These are phyloP conservation scores for Charaxes varanes DNA, from an alignment of 1,140 invertebrate genomes.

Conservation along the genomic window DNA sequence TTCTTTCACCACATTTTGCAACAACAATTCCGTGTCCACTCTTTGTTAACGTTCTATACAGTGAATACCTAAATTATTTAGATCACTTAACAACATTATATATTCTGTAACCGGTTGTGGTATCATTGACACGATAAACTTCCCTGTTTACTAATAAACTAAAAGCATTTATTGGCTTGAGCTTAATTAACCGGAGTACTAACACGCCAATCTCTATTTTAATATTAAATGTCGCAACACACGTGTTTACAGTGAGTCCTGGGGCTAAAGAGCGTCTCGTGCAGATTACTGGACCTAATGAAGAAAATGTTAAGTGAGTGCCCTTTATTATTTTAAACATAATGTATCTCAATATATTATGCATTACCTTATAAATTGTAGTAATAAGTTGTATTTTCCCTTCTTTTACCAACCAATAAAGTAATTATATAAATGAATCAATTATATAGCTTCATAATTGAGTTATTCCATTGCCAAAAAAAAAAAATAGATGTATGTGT, in stretches of 20 bases:
- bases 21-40: too few species aligned
- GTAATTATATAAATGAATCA: background rate
- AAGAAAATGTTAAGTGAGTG: conserved; percentile 92
- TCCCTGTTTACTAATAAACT: conserved; percentile 18
- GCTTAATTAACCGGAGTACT: conserved; percentile 31
- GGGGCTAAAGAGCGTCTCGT: conserved; percentile 94
- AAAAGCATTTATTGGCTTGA: conserved; percentile 34
- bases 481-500: too few species aligned
- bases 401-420: too few species aligned
- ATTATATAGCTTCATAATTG: too few species aligned
- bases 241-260: conserved; percentile 84
- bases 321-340: background rate
- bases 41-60: background rate
- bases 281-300: conserved; percentile 92
- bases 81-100: conserved; percentile 1
- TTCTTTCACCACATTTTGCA: conserved; percentile 21
- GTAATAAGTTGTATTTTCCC: too few species aligned
- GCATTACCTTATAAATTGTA: too few species aligned
- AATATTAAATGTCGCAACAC: background rate
- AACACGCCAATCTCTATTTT: conserved; percentile 2
- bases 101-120: conserved; percentile 12
- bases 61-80: background rate
- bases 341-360: too few species aligned
- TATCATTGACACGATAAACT: conserved; percentile 9
- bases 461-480: too few species aligned